A percentile compares a stretch with the other conserved stretches of the same genome.
Evolutionary conservation across 2,113 vertebrate genomes (phyloP).

Genomic region (Redunca redunca): DNA sequence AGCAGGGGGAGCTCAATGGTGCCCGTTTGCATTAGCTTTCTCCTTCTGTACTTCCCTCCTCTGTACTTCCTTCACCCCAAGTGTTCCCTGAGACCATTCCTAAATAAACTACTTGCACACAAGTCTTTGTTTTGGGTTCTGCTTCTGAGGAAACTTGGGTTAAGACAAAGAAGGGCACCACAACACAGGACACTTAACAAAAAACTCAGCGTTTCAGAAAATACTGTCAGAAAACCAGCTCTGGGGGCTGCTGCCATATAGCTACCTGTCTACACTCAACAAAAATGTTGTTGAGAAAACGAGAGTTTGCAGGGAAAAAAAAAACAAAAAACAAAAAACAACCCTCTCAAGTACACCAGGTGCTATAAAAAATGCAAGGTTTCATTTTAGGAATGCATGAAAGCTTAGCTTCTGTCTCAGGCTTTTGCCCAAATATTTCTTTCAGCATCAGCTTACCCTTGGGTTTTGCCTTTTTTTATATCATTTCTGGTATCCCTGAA

Average conservation of each 20-base stretch:
- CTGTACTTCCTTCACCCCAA: background rate
- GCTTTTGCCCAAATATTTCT: background rate
- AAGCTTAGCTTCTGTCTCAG: background rate
- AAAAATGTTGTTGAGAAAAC: background rate
- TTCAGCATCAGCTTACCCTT: background rate
- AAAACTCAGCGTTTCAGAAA: background rate
- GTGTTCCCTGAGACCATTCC: background rate
- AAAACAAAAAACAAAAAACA: background rate
- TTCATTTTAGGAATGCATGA: background rate
- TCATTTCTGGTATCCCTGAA: background rate
- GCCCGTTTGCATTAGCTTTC: background rate
- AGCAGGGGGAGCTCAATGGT: background rate
- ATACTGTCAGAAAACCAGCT: background rate
- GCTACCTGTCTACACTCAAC: no score
- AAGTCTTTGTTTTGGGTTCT: background rate
- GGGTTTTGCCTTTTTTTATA: background rate
- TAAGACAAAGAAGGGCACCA: background rate
- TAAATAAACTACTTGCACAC: background rate
- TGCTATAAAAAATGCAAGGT: background rate
- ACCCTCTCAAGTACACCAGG: background rate
- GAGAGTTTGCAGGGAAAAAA: background rate
- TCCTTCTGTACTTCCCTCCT: background rate
- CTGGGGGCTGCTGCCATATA: background rate
- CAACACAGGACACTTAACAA: background rate
- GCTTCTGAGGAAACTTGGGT: background rate